Conservation (phyloP, 2,888 invertebrate genomes). For the Melangyna quadrimaculata region DNA sequence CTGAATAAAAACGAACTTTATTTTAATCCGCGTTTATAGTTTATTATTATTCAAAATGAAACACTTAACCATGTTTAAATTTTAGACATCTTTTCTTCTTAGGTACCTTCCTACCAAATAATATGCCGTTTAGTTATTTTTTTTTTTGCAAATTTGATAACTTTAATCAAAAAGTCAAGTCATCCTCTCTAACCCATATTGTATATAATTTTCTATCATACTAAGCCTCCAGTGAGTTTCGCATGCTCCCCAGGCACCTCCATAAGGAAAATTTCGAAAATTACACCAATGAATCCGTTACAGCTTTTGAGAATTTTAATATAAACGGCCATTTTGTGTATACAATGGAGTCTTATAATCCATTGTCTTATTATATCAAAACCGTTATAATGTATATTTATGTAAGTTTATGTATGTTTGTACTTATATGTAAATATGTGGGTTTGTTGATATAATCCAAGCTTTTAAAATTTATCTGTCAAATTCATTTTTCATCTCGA, state of each 20-base stretch:
- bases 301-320: neutral
- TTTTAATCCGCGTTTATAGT: neutral
- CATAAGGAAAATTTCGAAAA: neutral
- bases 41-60: neutral
- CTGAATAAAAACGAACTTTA: neutral
- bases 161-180: slow-evolving; percentile 14
- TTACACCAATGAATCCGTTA: neutral
- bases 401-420: neutral
- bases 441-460: neutral
- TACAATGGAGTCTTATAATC: slow-evolving; percentile 47
- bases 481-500: slow-evolving; percentile 50
- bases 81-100: neutral
- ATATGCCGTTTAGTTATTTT: neutral
- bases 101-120: neutral
- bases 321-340: slow-evolving; percentile 20
- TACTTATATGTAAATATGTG: neutral
- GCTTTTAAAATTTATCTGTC: slow-evolving; percentile 3
- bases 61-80: neutral
- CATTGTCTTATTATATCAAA: neutral
- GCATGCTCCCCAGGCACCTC: neutral
- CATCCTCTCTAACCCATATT: neutral
- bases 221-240: neutral
- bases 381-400: neutral
- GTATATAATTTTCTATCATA: neutral
- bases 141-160: slow-evolving; percentile 10